phyloP scores from a whole-genome alignment of 1,140 invertebrate genomes.

The Eufriesea mexicana region DNA sequence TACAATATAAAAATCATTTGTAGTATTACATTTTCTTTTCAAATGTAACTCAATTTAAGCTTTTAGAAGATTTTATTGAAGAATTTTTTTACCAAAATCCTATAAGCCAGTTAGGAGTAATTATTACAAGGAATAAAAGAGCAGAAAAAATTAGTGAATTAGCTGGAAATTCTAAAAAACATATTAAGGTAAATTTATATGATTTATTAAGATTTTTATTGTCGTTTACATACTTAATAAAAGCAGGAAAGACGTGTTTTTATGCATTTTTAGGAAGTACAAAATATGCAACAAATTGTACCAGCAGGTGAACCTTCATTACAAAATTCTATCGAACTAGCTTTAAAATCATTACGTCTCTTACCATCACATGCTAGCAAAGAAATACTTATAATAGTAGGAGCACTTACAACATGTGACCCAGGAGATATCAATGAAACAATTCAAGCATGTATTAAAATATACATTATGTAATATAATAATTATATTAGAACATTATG shows the following conservation, averaged over 20 bases:
- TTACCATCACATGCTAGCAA: conserved; percentile 96
- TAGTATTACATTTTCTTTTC: neutral
- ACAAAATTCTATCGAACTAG: conserved; percentile 96
- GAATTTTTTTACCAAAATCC: conserved; percentile 99
- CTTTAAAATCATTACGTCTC: conserved; percentile 91
- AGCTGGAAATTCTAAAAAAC: conserved; percentile 92
- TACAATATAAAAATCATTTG: neutral
- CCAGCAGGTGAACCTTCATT: conserved; percentile 95
- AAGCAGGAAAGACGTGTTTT: conserved; percentile 8
- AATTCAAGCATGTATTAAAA: conserved; percentile 86
- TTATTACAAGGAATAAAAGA: conserved; percentile 95
- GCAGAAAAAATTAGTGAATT: conserved; percentile 96
- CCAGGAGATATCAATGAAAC: conserved; percentile 95
- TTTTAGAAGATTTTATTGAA: conserved; percentile 96
- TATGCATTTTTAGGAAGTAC: conserved; percentile 74
- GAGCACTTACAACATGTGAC: conserved; percentile 97
- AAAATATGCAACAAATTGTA: conserved; percentile 82
- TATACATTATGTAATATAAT: neutral
- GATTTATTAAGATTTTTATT: neutral
- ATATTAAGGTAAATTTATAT: conserved; percentile 85
- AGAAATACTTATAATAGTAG: conserved; percentile 95
- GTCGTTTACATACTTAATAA: neutral
- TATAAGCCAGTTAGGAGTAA: conserved; percentile 97
- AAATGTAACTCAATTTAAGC: conserved; percentile 81
- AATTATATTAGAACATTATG: neutral